phyloP scores from a whole-genome alignment of 2,888 invertebrate species.

The Argyra leucocephala region DNA sequence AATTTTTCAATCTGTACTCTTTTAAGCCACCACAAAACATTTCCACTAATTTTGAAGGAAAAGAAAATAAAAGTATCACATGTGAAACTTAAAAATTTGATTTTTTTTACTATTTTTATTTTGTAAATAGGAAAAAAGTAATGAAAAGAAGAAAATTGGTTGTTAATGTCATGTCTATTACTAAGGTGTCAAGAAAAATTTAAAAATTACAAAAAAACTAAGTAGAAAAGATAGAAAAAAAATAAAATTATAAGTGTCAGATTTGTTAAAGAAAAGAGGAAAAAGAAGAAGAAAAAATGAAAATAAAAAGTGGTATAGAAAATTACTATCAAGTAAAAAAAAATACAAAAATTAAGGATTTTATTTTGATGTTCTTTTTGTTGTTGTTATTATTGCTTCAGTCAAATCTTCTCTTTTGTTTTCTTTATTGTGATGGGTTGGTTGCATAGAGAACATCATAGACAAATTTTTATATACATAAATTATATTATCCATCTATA shows the following conservation, averaged over 20 bases:
- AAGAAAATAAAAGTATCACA: no score
- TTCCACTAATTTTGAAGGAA: no score
- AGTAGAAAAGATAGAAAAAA: not conserved
- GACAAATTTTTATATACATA: no score
- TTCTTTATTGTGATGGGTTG: no score
- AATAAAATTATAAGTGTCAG: not conserved
- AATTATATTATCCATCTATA: not conserved
- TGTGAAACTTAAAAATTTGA: no score
- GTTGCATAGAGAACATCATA: no score
- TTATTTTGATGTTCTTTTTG: not conserved
- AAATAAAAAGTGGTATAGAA: no score
- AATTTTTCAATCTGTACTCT: no score
- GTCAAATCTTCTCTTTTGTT: not conserved
- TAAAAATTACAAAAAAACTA: not conserved
- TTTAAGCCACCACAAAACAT: no score
- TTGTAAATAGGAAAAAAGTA: not conserved
- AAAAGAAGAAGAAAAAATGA: not conserved
- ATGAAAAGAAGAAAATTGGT: conserved; percentile 1
- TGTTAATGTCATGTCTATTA: conserved; percentile 6
- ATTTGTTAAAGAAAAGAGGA: not conserved
- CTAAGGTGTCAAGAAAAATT: conserved; percentile 6
- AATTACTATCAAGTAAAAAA: not conserved
- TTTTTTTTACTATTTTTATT: not conserved
- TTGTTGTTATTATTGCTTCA: not conserved
- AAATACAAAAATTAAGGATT: not conserved